phyloP scores from a whole-genome alignment of 2,797 vertebrate species.

The Ciconia nigra region DNA sequence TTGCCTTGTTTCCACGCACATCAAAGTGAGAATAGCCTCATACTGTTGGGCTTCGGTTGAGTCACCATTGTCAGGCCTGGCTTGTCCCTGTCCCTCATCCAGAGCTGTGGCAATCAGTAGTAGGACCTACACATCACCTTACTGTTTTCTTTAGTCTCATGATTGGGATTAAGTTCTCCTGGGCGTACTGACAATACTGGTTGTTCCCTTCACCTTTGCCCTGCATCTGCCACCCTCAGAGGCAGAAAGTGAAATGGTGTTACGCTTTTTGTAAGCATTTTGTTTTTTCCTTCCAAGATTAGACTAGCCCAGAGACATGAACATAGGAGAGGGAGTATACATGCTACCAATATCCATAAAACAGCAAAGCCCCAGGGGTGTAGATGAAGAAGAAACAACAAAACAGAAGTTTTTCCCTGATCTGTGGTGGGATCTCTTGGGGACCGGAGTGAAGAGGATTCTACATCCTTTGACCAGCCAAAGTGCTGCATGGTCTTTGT shows the following conservation, averaged over 20 bases:
- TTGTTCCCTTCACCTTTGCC: background rate
- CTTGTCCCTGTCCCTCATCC: background rate
- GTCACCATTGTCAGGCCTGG: background rate
- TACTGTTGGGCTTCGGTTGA: background rate
- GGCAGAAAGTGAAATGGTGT: background rate
- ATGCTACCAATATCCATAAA: background rate
- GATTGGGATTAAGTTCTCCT: background rate
- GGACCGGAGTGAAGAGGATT: background rate
- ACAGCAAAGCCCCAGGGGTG: background rate
- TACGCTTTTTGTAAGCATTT: background rate
- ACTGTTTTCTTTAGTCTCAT: background rate
- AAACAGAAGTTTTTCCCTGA: background rate
- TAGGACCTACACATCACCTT: background rate
- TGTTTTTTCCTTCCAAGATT: background rate
- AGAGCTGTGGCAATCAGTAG: background rate
- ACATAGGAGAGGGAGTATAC: background rate
- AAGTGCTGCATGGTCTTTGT: background rate
- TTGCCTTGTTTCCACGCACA: background rate
- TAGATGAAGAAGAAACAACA: background rate
- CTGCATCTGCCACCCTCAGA: background rate
- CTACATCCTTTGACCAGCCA: background rate
- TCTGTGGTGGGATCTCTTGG: background rate
- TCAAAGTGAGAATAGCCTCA: background rate
- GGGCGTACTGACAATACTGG: background rate
- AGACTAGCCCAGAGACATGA: background rate